A percentile compares a stretch with the other conserved stretches of the same genome.
These are phyloP conservation scores for Taxidea taxus DNA, from an alignment of 2,113 vertebrate species.

Conservation along the genomic window DNA sequence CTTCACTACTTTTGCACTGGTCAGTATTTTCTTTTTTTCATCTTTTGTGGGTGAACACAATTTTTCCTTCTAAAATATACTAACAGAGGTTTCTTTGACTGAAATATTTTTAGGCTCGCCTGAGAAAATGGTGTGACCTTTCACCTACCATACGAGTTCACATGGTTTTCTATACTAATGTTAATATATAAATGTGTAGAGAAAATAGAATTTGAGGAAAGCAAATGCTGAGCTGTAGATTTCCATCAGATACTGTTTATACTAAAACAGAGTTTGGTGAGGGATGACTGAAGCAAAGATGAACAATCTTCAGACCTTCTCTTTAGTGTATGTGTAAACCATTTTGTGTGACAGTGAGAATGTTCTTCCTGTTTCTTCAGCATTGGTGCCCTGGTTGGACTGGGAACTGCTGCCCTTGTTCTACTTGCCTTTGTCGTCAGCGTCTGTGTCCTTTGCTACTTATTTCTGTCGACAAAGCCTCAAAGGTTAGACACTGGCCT, in stretches of 20 bases:
- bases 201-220: conserved; percentile 1
- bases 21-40: background rate
- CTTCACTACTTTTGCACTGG: background rate
- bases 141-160: background rate
- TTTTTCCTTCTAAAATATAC: background rate
- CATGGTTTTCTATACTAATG: background rate
- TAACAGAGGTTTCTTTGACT: background rate
- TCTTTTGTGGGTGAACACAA: background rate
- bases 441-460: conserved; percentile 81
- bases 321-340: background rate
- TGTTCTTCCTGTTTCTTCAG: conserved; percentile 62
- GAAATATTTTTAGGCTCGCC: background rate
- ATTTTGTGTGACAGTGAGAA: background rate
- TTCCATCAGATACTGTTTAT: background rate
- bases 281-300: background rate
- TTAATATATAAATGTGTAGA: background rate
- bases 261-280: background rate
- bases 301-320: background rate
- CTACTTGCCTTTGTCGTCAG: conserved; percentile 81
- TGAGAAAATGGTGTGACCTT: background rate
- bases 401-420: conserved; percentile 81
- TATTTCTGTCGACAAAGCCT: conserved; percentile 82
- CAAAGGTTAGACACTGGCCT: conserved; percentile 79
- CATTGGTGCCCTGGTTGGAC: conserved; percentile 77
- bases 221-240: background rate